Percentiles rank a stretch among this genome's conserved stretches.
phyloP scores from a whole-genome alignment of 2,888 invertebrate species.

The Synanthedon vespiformis region DNA sequence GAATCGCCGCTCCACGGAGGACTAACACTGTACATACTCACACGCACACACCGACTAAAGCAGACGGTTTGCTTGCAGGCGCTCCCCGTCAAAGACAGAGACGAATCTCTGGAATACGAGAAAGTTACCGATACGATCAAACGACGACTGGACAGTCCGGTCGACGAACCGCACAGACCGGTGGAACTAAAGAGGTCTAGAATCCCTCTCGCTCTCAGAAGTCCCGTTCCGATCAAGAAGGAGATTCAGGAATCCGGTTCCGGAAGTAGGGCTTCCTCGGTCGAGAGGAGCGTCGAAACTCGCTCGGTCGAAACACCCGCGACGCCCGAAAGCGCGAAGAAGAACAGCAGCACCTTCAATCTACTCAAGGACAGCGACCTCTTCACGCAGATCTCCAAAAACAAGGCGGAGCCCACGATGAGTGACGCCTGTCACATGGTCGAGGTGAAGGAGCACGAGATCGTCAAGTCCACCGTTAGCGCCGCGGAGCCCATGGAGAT shows the following conservation, averaged over 20 bases:
- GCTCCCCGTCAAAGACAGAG: conserved; percentile 15
- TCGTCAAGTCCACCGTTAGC: conserved; percentile 73
- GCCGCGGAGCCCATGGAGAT: conserved; percentile 48
- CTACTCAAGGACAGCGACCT: conserved; percentile 76
- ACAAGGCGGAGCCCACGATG: conserved; percentile 30
- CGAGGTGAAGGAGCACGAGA: conserved; percentile 77
- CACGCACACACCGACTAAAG: conserved; percentile 9
- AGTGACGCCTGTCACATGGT: conserved; percentile 69
- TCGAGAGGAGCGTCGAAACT: conserved; percentile 20
- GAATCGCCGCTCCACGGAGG: neutral
- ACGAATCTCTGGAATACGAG: conserved; percentile 51
- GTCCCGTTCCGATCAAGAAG: conserved; percentile 48
- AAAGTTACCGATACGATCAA: conserved; percentile 75
- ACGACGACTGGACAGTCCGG: conserved; percentile 65
- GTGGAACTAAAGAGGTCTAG: conserved; percentile 47
- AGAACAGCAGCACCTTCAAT: conserved; percentile 72
- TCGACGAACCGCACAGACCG: conserved; percentile 39
- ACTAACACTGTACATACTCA: conserved; percentile 4
- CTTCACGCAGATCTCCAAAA: conserved; percentile 76
- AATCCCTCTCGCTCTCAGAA: conserved; percentile 53
- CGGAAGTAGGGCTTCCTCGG: conserved; percentile 34
- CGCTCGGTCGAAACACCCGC: conserved; percentile 11
- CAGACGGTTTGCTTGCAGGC: conserved; percentile 47
- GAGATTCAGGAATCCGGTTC: conserved; percentile 38
- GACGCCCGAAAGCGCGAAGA: conserved; percentile 47